phyloP scores from a whole-genome alignment of 2,888 invertebrate genomes.

The Bruchidius siliquastri region DNA sequence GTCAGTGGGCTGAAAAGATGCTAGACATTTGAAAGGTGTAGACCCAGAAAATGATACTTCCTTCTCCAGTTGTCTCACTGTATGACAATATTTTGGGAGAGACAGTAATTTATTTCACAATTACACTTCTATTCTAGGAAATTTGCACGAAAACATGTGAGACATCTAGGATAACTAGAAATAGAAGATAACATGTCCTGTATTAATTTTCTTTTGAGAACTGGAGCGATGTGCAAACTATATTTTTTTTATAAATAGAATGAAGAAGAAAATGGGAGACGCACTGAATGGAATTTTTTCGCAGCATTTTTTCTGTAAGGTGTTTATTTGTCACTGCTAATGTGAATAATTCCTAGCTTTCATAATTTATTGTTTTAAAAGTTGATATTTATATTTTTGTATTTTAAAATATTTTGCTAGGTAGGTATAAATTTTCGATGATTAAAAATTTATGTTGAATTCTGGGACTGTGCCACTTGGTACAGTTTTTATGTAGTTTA shows the following conservation, averaged over 20 bases:
- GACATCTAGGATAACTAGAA: neutral
- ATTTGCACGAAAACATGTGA: neutral
- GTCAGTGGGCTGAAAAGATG: no score
- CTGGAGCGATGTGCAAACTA: neutral
- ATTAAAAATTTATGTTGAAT: neutral
- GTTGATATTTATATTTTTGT: slow-evolving; percentile 20
- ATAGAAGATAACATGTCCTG: neutral
- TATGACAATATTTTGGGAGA: no score
- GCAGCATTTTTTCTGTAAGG: no score
- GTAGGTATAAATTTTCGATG: neutral
- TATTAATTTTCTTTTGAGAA: neutral
- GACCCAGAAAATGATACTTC: no score
- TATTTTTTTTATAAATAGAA: neutral
- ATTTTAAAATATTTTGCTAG: slow-evolving; percentile 2
- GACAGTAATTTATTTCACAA: neutral
- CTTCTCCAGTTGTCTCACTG: no score
- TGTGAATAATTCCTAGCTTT: slow-evolving; percentile 7
- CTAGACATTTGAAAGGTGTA: no score
- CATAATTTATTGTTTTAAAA: slow-evolving; percentile 13
- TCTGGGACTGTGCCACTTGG: neutral
- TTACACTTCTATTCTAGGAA: neutral
- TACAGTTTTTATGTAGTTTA: neutral
- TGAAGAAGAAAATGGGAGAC: neutral
- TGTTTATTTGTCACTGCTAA: neutral
- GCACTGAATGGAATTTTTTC: neutral